These are phyloP conservation scores for Lonchura striata DNA, from an alignment of 2,113 vertebrate species.

Conservation along the genomic window DNA sequence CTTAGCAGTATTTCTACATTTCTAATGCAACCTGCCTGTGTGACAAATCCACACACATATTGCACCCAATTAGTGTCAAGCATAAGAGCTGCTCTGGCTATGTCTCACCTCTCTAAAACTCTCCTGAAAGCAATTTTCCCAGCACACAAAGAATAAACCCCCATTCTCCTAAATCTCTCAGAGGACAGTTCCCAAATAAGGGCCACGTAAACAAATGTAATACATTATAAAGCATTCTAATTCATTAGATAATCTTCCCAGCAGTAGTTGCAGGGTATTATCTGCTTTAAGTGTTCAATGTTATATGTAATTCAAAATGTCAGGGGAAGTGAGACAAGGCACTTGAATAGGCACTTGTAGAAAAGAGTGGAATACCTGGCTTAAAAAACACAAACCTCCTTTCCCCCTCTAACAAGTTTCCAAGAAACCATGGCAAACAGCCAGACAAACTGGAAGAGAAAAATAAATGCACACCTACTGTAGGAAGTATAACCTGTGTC, in stretches of 20 bases:
- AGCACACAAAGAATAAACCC: not conserved
- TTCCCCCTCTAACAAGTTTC: not conserved
- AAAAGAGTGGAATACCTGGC: not conserved
- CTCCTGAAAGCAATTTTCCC: not conserved
- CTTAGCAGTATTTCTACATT: not conserved
- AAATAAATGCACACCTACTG: no score
- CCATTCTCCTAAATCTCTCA: not conserved
- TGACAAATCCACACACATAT: not conserved
- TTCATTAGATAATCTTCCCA: not conserved
- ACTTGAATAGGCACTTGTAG: not conserved
- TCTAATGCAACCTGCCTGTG: not conserved
- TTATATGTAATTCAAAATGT: not conserved
- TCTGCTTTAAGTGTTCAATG: not conserved
- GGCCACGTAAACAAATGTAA: not conserved
- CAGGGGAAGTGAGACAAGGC: not conserved
- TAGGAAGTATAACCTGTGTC: not conserved
- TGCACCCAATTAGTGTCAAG: not conserved
- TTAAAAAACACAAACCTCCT: not conserved
- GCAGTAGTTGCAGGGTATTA: not conserved
- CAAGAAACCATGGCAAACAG: not conserved
- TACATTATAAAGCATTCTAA: not conserved
- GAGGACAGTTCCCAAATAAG: not conserved
- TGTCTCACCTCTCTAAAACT: not conserved
- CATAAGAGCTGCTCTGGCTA: not conserved
- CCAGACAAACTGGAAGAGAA: not conserved